Evolutionary conservation across 1,140 invertebrate species (phyloP).

Genomic region (Ptiloglossa arizonensis): DNA sequence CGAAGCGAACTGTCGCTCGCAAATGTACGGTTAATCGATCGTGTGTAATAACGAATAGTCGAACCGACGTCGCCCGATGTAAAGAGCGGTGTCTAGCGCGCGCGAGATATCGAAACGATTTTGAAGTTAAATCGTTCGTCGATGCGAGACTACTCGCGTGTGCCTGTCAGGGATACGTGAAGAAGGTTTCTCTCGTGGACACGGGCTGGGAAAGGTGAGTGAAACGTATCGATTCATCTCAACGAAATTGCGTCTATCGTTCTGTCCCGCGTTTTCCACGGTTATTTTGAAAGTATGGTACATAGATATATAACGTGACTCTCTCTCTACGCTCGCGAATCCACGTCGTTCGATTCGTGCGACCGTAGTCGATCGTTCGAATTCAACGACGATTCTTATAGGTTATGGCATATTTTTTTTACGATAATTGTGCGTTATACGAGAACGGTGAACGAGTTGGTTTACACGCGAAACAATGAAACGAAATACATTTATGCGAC

Average conservation of each 20-base stretch:
- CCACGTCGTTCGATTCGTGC: too few relatives aligned
- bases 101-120: slow-evolving; percentile 28
- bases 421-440: too few relatives aligned
- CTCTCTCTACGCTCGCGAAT: too few relatives aligned
- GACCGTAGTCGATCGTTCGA: too few relatives aligned
- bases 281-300: too few relatives aligned
- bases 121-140: slow-evolving; percentile 35
- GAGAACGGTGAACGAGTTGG: too few relatives aligned
- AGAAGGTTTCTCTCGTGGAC: neutral
- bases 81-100: neutral
- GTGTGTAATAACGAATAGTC: slow-evolving; percentile 18
- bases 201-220: slow-evolving; percentile 14
- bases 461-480: too few relatives aligned
- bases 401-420: too few relatives aligned
- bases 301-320: too few relatives aligned
- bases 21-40: slow-evolving; percentile 38
- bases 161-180: slow-evolving; percentile 43
- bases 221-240: neutral
- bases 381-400: too few relatives aligned
- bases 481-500: too few relatives aligned
- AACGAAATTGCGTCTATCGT: neutral
- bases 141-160: slow-evolving; percentile 28
- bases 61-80: slow-evolving; percentile 13
- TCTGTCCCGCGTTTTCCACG: slow-evolving; percentile 8
- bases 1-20: slow-evolving; percentile 28